Base-by-base conservation (phyloP, 2,113 vertebrate genomes). In the Vidua chalybeata region DNA sequence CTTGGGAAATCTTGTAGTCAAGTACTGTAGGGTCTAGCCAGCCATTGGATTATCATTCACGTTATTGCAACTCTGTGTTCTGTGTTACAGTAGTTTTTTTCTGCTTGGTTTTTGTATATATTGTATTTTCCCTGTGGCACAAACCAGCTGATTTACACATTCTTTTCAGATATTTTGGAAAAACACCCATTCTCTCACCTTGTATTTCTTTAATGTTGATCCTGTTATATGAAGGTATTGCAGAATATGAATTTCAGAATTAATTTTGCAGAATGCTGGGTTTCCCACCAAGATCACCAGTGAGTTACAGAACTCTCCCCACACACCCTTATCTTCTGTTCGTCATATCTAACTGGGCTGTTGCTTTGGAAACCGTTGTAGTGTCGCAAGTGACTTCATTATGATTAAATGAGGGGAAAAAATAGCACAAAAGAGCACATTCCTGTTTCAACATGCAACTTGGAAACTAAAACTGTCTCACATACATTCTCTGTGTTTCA, bases 341-440 rank as follows among this genome's bases (percentile, higher is more conserved):
- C 96, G 95, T 94, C 94, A 59, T 89, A 84, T 96, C 84, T 84
- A 89, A 95, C 95, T 90, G 96, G 93, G 84, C 96, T 94, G 96
- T 96, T 96, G 96, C 96, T 96, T 81, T 90, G 96, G 93, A 94
- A 95, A 95, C 85, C 1, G 63, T 71, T 92, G 64, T 68, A 95
- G 72, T 95, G 92, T 95, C 49, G 24, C 90, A 68, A 96, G 79
- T 96, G 96, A 96, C 90, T 97, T 95, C 96, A 97, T 95, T 96
- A 96, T 95, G 95, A 96, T 96, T 96, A 96, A 97, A 97, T 94
- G 94, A 97, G 68, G 94, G 94, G 85, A 92, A 94, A 94, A 88
- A 91, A 89, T 31, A 87, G 93, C 96, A 97, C 96, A 96, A 97
- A 96, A 94, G 93, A 94, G 73, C 79, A 58, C 93, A 94, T 96